Evolutionary conservation across 2,888 invertebrate species (phyloP).

Genomic region (Coleophora deauratella): DNA sequence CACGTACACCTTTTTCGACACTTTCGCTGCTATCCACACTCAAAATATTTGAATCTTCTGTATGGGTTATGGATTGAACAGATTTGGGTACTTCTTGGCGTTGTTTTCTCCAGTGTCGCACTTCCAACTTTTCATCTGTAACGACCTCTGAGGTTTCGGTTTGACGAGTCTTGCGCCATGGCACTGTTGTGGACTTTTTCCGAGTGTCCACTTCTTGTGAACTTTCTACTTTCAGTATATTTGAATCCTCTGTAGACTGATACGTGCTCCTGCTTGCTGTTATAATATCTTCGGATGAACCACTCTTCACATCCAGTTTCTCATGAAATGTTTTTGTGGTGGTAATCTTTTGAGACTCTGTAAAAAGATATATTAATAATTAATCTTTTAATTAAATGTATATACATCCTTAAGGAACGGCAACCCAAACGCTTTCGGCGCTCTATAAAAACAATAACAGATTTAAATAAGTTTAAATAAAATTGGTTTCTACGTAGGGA

Average conservation of each 20-base stretch:
- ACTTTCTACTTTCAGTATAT: slow-evolving; percentile 46
- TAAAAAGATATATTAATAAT: slow-evolving; percentile 18
- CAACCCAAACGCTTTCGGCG: too few species aligned
- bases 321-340: slow-evolving; percentile 37
- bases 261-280: slow-evolving; percentile 31
- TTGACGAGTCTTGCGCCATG: slow-evolving; percentile 47
- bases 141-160: slow-evolving; percentile 14
- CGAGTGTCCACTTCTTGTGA: slow-evolving; percentile 42
- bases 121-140: slow-evolving; percentile 25
- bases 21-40: slow-evolving; percentile 17
- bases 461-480: too few species aligned
- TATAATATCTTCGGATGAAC: slow-evolving; percentile 24
- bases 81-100: slow-evolving; percentile 18
- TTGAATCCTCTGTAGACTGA: slow-evolving; percentile 54
- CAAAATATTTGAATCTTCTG: slow-evolving; percentile 25
- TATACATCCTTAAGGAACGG: too few species aligned
- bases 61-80: slow-evolving; percentile 13
- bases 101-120: slow-evolving; percentile 33
- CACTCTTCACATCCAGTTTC: slow-evolving; percentile 31
- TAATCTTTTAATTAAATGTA: too few species aligned
- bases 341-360: slow-evolving; percentile 44
- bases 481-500: too few species aligned
- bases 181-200: slow-evolving; percentile 32
- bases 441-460: too few species aligned
- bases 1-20: slow-evolving; percentile 11